phyloP scores from a whole-genome alignment of 2,113 vertebrate species.

The Xenotilapia longispinis region DNA sequence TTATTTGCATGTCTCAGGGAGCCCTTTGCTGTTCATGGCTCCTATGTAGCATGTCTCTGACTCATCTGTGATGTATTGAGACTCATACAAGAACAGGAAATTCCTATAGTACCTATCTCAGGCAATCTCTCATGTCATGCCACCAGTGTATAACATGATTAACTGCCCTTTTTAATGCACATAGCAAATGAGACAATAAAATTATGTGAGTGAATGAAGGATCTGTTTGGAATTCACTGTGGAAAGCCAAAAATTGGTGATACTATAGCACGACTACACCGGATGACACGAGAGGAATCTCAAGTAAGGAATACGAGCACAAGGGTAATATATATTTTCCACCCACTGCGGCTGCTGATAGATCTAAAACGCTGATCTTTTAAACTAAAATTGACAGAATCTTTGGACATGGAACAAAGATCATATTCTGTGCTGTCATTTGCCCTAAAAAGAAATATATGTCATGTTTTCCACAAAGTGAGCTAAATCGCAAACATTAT shows the following conservation, averaged over 20 bases:
- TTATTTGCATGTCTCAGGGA: constrained; percentile 38
- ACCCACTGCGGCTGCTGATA: background rate
- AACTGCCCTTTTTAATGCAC: constrained; percentile 27
- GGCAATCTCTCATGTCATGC: background rate
- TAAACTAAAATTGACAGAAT: background rate
- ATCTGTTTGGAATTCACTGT: background rate
- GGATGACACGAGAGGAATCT: background rate
- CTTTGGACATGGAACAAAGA: background rate
- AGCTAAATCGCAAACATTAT: background rate
- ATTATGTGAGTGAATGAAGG: background rate
- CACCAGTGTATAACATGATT: constrained; percentile 11
- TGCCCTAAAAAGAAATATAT: background rate
- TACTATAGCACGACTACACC: background rate
- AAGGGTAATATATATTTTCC: background rate
- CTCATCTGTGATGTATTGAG: constrained; percentile 26
- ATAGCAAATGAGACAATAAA: background rate
- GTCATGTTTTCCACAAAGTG: background rate
- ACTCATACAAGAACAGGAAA: background rate
- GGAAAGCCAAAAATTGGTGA: background rate
- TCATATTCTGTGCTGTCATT: background rate
- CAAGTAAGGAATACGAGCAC: background rate
- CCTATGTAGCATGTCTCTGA: background rate
- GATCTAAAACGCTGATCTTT: background rate
- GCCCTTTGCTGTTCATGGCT: constrained; percentile 9
- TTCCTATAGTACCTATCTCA: background rate